Evolutionary conservation across 2,113 vertebrate species (phyloP), one percentile per base, ranked within the genome.

Genomic region (Mohoua ochrocephala): DNA sequence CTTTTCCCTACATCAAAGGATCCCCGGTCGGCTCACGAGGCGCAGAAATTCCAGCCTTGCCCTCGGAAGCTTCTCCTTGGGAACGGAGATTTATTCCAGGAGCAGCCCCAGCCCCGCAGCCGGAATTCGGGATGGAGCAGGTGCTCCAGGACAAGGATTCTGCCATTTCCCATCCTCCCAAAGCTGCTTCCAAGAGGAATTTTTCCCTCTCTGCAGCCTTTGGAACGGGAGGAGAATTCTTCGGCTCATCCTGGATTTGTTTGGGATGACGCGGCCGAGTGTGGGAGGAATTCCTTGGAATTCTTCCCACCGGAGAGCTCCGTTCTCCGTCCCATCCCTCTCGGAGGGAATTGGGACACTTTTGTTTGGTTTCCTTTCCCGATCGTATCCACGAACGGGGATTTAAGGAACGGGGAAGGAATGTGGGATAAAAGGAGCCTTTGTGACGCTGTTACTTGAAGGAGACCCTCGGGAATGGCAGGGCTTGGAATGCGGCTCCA

Each of bases 1-100:
- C 57, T 28, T 50, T 50, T 45, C n/a, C 8, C 39, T 19, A 23
- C 8, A 5, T 39, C 14, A 78, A 65, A 92, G 37, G 2, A 11
- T 37, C n/a, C 27, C 27, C 3, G 17, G 7, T 15, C 24, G 59
- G 14, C 31, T 63, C 2, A 1, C 0, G 3, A 37, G 67, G 35
- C 0, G 20, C 42, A 18, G 49, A 4, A 22, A 75, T 52, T 27
- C 63, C 42, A 3, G 4, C 42, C 33, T 8, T 4, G 17, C 3
- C 3, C 9, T 14, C 13, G 19, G 13, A 41, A 76, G 26, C 13
- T 57, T 37, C 19, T 8, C 31, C 84, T 28, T n/a, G 39, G 59
- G n/a, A 91, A 41, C 1, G 1, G 9, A 7, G 59, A 49, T 45
- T 47, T 37, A 8, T 42, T 12, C 50, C 28, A 16, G 50, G 18